Conservation (phyloP, 37 sponge, comb jelly and placozoan genomes). For the Axinella damicornis region DNA sequence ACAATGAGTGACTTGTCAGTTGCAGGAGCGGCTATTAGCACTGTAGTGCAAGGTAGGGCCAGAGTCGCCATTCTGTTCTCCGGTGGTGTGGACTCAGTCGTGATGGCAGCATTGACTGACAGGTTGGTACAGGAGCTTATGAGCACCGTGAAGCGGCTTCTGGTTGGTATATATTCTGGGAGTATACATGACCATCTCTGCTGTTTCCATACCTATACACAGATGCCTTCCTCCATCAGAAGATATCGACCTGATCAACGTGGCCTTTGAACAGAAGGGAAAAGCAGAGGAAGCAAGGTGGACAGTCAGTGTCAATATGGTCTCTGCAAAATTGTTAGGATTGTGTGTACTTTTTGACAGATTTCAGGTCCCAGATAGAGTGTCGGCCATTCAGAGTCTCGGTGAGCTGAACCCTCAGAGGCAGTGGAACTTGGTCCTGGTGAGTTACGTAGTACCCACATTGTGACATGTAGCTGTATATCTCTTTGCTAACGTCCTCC, state of each 20-base stretch:
- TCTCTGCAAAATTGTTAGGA: background rate
- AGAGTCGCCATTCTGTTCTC: constrained; percentile 90
- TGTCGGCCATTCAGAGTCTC: constrained; percentile 67
- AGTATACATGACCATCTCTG: background rate
- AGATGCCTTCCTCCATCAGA: constrained; percentile 79
- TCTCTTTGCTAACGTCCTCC: no score
- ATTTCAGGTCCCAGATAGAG: constrained; percentile 91
- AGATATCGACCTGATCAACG: constrained; percentile 95
- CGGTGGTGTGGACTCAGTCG: constrained; percentile 96
- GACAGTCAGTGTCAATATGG: no score
- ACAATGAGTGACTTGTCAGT: no score
- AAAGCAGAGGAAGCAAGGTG: no score
- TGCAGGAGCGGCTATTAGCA: no score
- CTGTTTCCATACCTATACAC: background rate
- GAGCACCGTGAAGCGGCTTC: background rate
- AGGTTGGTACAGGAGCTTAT: constrained; percentile 59
- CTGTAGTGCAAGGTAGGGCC: constrained; percentile 42
- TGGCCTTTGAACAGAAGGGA: constrained; percentile 87
- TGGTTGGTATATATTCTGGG: background rate
- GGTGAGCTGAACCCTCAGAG: constrained; percentile 83
- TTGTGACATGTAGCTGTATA: background rate
- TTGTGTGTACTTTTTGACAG: background rate
- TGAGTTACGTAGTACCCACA: constrained; percentile 2
- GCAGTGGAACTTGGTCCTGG: constrained; percentile 90
- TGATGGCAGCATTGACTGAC: constrained; percentile 92